Evolutionary conservation across 2,888 invertebrate genomes (phyloP).

Genomic region (Caenorhabditis drosophilae): DNA sequence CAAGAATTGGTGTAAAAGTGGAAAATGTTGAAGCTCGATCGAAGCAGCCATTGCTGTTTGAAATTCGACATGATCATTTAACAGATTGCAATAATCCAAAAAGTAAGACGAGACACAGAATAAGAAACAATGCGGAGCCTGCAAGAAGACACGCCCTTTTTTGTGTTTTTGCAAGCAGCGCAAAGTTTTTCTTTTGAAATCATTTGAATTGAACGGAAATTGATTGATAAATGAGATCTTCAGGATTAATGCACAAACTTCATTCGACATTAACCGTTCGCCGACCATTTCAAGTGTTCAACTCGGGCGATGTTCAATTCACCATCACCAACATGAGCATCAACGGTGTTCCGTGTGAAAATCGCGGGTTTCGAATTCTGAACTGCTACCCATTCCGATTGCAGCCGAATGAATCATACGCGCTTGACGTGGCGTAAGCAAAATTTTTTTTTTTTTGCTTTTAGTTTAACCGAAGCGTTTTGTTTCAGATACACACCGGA

Average conservation of each 20-base stretch:
- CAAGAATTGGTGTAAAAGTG: conserved; percentile 81
- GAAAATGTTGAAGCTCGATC: conserved; percentile 55
- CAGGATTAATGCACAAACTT: conserved; percentile 68
- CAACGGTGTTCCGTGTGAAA: conserved; percentile 71
- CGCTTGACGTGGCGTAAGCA: conserved; percentile 81
- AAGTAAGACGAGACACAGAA: too few species aligned
- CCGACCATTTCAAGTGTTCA: conserved; percentile 83
- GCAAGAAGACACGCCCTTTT: too few species aligned
- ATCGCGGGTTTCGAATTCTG: conserved; percentile 78
- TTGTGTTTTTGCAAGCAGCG: background rate
- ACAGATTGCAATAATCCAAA: conserved; percentile 74
- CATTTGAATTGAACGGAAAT: conserved; percentile 2
- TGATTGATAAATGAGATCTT: background rate
- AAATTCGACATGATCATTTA: conserved; percentile 78
- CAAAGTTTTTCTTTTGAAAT: background rate
- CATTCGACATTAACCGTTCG: conserved; percentile 79
- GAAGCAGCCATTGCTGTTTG: conserved; percentile 79
- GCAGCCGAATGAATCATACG: conserved; percentile 78
- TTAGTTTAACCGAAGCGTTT: background rate
- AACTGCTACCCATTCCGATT: conserved; percentile 80
- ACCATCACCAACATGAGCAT: conserved; percentile 71
- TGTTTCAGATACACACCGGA: conserved; percentile 80
- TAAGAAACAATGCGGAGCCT: too few species aligned
- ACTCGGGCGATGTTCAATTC: conserved; percentile 85
- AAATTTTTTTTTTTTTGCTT: conserved; percentile 48